Evolutionary conservation across 2,113 vertebrate species (phyloP).

Genomic region (Pica pica): DNA sequence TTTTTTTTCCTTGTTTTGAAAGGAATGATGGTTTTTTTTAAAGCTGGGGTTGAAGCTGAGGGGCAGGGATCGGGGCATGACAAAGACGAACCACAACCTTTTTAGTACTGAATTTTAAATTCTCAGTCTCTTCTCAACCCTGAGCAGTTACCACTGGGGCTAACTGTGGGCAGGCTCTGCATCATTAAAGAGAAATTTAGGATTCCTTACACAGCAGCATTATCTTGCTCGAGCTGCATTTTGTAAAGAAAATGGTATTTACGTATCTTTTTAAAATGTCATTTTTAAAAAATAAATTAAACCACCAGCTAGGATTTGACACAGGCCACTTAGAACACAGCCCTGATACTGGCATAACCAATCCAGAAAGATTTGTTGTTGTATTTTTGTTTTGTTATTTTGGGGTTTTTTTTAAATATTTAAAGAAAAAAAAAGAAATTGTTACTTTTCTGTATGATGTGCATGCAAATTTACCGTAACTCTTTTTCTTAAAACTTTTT

Average conservation of each 20-base stretch:
- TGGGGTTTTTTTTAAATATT: slow-evolving; percentile 82
- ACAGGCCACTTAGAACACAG: not conserved
- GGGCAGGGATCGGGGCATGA: not conserved
- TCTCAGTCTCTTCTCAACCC: not conserved
- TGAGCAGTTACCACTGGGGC: not conserved
- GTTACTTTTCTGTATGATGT: slow-evolving; percentile 89
- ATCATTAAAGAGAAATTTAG: not conserved
- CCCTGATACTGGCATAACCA: slow-evolving; percentile 28
- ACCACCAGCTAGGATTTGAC: not conserved
- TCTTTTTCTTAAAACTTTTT: slow-evolving; percentile 86
- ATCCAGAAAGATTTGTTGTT: slow-evolving; percentile 42
- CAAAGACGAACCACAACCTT: not conserved
- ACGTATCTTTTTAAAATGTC: slow-evolving; percentile 33
- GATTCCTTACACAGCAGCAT: not conserved
- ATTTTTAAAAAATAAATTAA: slow-evolving; percentile 11
- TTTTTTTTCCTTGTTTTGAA: slow-evolving; percentile 9
- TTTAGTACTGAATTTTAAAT: not conserved
- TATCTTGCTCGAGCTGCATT: slow-evolving; percentile 21
- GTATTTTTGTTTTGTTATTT: slow-evolving; percentile 26
- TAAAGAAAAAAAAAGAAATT: slow-evolving; percentile 53
- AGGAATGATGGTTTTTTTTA: not conserved
- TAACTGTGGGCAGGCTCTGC: slow-evolving; percentile 23
- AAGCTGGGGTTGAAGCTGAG: not conserved
- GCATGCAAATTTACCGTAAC: slow-evolving; percentile 92
- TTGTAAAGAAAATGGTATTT: slow-evolving; percentile 29